Percentiles rank a stretch among this genome's conserved stretches.
phyloP scores from a whole-genome alignment of 2,113 vertebrate species.

The Thunnus maccoyii region DNA sequence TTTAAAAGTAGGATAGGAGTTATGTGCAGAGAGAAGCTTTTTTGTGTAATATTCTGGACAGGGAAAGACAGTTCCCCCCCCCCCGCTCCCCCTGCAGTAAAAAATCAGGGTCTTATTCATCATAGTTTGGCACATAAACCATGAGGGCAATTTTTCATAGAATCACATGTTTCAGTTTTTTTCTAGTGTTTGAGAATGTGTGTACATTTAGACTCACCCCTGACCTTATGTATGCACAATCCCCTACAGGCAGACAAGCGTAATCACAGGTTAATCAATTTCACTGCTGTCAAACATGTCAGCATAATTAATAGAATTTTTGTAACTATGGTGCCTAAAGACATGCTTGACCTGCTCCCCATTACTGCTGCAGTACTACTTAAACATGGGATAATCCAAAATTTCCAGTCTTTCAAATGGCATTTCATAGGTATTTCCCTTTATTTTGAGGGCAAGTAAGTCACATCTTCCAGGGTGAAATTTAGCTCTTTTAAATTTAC shows the following conservation, averaged over 20 bases:
- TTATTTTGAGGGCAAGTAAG: background rate
- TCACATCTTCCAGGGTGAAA: background rate
- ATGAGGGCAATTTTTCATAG: too few species aligned
- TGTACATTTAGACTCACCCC: too few species aligned
- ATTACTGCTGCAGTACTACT: background rate
- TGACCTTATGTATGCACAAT: too few species aligned
- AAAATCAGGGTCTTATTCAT: too few species aligned
- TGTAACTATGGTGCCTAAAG: background rate
- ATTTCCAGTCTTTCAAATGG: background rate
- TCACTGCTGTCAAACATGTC: background rate
- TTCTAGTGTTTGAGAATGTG: background rate
- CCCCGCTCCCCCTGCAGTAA: too few species aligned
- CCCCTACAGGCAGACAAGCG: too few species aligned
- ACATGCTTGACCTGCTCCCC: background rate
- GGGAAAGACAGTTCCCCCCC: too few species aligned
- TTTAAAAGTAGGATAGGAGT: slow-evolving; percentile 9
- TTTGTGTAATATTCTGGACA: background rate
- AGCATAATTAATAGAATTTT: background rate
- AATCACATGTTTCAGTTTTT: too few species aligned
- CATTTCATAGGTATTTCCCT: background rate
- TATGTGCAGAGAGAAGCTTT: background rate
- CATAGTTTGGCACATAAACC: too few species aligned
- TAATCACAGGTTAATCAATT: background rate
- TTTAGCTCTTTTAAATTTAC: slow-evolving; percentile 6
- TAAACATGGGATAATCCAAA: background rate